These are phyloP conservation scores for Antrozous pallidus DNA, from an alignment of 2,797 vertebrate species.

Conservation along the genomic window DNA sequence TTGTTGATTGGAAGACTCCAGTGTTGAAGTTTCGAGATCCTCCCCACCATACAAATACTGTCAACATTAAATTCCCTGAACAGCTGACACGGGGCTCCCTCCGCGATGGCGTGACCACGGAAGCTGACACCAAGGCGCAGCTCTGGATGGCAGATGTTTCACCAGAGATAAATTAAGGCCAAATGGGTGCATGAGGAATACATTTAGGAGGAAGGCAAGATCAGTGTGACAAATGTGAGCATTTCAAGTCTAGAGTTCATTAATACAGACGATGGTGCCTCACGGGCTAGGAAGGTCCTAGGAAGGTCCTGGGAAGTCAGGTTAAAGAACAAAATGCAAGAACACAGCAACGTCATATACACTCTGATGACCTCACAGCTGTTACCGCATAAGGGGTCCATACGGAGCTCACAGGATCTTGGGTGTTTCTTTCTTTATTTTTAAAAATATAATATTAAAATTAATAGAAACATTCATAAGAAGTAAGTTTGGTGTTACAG, in stretches of 20 bases:
- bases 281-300: no score
- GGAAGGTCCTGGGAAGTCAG: not conserved
- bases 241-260: not conserved
- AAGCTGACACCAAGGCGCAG: not conserved
- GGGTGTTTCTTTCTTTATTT: no score
- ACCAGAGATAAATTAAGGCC: not conserved
- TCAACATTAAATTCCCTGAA: not conserved
- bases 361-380: not conserved
- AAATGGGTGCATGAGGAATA: not conserved
- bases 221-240: not conserved
- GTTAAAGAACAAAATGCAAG: not conserved
- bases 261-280: not conserved
- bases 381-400: not conserved
- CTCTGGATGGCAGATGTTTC: not conserved
- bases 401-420: not conserved
- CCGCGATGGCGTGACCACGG: rapidly evolving
- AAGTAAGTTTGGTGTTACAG: not conserved
- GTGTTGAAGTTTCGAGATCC: not conserved
- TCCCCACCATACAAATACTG: no score
- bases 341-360: not conserved
- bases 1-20: not conserved
- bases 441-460: constrained; percentile 66
- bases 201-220: not conserved
- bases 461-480: constrained; percentile 66
- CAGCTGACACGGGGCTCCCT: not conserved